Percentiles rank a stretch among this genome's conserved stretches.
Evolutionary conservation across 2,113 vertebrate species (phyloP).

Genomic region (Gambusia holbrooki): DNA sequence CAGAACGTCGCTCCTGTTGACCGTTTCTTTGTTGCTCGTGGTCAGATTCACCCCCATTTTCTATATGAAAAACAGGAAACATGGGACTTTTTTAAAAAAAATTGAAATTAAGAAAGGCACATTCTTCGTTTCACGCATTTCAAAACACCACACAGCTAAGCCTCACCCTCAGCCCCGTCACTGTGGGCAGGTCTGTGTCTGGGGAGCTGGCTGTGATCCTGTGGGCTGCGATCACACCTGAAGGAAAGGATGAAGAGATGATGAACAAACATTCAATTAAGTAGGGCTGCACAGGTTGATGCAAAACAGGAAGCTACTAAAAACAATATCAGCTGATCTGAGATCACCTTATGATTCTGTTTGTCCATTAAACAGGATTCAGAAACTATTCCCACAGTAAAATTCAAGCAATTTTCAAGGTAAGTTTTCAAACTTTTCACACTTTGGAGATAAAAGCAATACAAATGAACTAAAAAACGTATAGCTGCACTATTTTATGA

Average conservation of each 20-base stretch:
- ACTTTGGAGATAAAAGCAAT: too few species aligned
- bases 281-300: too few species aligned
- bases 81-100: background rate
- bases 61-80: conserved; percentile 64
- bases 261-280: background rate
- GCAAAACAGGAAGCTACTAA: too few species aligned
- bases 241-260: background rate
- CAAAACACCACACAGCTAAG: background rate
- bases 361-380: too few species aligned
- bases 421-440: too few species aligned
- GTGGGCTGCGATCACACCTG: conserved; percentile 88
- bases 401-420: too few species aligned
- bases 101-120: background rate
- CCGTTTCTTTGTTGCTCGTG: conserved; percentile 92
- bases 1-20: conserved; percentile 90
- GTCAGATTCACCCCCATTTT: conserved; percentile 94
- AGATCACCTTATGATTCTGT: too few species aligned
- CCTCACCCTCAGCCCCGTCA: conserved; percentile 87
- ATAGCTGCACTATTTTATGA: too few species aligned
- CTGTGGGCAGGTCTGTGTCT: conserved; percentile 88
- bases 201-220: conserved; percentile 93
- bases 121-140: background rate
- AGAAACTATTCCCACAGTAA: too few species aligned
- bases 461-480: too few species aligned
- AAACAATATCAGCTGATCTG: too few species aligned